A percentile compares a stretch with the other conserved stretches of the same genome.
phyloP scores from a whole-genome alignment of 1,140 invertebrate genomes.

The Forficula auricularia region DNA sequence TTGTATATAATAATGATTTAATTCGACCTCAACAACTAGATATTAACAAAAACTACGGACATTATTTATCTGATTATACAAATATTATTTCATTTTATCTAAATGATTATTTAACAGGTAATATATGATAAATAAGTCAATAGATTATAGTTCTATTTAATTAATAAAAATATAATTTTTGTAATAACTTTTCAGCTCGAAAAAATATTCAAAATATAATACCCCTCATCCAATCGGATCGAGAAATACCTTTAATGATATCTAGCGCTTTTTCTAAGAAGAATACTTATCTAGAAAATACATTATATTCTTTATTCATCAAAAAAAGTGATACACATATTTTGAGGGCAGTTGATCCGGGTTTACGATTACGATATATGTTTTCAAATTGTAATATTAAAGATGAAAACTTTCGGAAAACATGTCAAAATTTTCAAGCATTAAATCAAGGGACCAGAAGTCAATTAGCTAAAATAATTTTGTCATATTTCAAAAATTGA shows the following conservation, averaged over 20 bases:
- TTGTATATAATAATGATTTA: constrained; percentile 35
- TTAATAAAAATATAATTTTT: constrained; percentile 4
- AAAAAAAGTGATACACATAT: constrained; percentile 38
- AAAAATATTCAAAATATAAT: constrained; percentile 36
- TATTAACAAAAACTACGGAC: constrained; percentile 57
- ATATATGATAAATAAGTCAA: too few species aligned
- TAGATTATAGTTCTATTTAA: too few species aligned
- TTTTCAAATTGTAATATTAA: constrained; percentile 23
- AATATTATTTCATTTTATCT: constrained; percentile 65
- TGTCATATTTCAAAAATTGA: constrained; percentile 23
- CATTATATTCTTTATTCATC: constrained; percentile 46
- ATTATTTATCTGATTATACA: constrained; percentile 55
- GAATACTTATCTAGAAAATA: constrained; percentile 15
- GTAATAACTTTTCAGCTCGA: constrained; percentile 32
- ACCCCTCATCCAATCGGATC: constrained; percentile 40
- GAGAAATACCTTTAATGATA: constrained; percentile 30
- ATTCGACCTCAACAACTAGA: constrained; percentile 41
- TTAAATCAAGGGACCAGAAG: constrained; percentile 26
- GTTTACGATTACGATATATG: constrained; percentile 39
- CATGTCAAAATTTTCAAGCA: constrained; percentile 21
- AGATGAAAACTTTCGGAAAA: neutral
- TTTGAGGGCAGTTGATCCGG: constrained; percentile 53
- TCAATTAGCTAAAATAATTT: constrained; percentile 28
- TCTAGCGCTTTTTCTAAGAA: neutral
- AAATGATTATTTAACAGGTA: constrained; percentile 57